Percentiles rank a stretch among this genome's conserved stretches.
These are phyloP conservation scores for Ranitomeya imitator DNA, from an alignment of 2,113 vertebrate genomes.

Conservation along the genomic window DNA sequence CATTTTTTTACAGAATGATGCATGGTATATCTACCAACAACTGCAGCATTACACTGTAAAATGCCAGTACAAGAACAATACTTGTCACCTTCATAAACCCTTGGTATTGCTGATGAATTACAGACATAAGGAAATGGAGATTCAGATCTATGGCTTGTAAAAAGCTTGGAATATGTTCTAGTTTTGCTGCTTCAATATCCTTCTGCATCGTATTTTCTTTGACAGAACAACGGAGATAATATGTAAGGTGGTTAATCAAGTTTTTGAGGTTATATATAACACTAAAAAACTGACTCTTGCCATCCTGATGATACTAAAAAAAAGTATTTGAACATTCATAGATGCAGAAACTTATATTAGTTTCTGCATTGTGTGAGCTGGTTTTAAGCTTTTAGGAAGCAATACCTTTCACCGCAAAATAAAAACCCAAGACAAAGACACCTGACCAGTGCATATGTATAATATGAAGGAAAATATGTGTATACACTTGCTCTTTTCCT, in stretches of 20 bases:
- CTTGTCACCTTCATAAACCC: conserved; percentile 56
- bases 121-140: conserved; percentile 51
- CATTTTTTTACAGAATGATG: background rate
- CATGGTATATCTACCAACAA: background rate
- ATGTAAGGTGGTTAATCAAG: conserved; percentile 46
- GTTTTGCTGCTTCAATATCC: conserved; percentile 41
- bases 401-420: conserved; percentile 12
- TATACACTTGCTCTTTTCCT: no score
- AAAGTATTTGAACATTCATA: conserved; percentile 50
- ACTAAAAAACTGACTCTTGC: conserved; percentile 45
- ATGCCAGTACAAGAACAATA: conserved; percentile 37
- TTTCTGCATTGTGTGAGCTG: conserved; percentile 4
- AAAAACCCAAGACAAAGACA: background rate
- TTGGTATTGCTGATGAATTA: conserved; percentile 52
- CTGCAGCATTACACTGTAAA: conserved; percentile 3
- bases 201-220: conserved; percentile 41
- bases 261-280: conserved; percentile 44
- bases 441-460: background rate
- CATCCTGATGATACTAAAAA: conserved; percentile 33
- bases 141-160: conserved; percentile 54
- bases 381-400: background rate
- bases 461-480: no score
- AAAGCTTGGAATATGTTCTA: conserved; percentile 43
- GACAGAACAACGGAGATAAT: conserved; percentile 52
- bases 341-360: conserved; percentile 44